These are phyloP conservation scores for Hydrolagus colliei DNA, from an alignment of 2,797 vertebrate species.

Conservation along the genomic window DNA sequence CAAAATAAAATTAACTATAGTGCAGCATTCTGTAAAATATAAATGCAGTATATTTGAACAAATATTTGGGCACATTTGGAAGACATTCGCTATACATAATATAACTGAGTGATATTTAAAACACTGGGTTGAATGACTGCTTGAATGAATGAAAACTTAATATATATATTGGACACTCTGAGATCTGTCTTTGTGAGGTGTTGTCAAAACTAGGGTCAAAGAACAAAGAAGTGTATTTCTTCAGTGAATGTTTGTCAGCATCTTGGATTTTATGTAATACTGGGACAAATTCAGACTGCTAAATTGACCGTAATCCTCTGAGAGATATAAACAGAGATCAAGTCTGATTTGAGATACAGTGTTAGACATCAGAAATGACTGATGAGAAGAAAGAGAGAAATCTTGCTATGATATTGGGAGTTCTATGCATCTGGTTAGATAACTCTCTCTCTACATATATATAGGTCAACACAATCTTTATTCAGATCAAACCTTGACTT, in stretches of 20 bases:
- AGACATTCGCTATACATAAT: no score
- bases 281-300: neutral
- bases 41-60: no score
- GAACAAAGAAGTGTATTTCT: neutral
- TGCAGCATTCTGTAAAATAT: no score
- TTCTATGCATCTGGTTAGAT: neutral
- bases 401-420: no score
- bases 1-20: no score
- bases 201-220: neutral
- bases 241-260: neutral
- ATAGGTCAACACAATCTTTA: neutral
- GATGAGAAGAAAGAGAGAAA: neutral
- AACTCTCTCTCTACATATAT: neutral
- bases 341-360: no score
- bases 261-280: slow-evolving; percentile 15
- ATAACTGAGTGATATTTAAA: no score
- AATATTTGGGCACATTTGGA: no score
- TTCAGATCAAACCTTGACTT: neutral
- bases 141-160: neutral
- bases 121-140: no score
- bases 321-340: neutral
- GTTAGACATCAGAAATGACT: neutral
- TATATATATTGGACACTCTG: neutral
- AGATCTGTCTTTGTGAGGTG: neutral
- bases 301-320: neutral